These are phyloP conservation scores for Oreochromis spilurus DNA, from an alignment of 2,113 vertebrate species.

Conservation along the genomic window DNA sequence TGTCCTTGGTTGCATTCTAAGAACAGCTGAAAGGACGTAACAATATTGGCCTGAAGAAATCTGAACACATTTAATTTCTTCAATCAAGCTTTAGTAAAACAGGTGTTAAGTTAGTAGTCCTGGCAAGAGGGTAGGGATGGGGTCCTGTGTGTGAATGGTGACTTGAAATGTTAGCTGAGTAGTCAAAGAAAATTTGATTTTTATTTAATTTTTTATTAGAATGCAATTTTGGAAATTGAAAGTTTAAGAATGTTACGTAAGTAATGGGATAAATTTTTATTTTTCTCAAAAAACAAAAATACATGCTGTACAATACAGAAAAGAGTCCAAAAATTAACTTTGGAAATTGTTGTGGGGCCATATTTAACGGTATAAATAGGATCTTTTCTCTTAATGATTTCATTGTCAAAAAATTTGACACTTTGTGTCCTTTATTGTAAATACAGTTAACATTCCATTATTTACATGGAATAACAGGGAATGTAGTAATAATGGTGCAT, in stretches of 20 bases:
- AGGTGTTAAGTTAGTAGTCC: not conserved
- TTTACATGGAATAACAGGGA: no score
- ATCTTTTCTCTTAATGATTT: not conserved
- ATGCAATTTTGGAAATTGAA: not conserved
- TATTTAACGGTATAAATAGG: not conserved
- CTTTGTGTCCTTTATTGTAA: not conserved
- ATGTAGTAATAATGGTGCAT: no score
- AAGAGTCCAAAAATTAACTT: not conserved
- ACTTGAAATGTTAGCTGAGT: not conserved
- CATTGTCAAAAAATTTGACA: not conserved
- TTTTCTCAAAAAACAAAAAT: not conserved
- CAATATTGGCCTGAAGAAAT: not conserved
- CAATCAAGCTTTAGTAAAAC: not conserved
- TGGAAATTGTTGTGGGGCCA: not conserved
- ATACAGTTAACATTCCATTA: not conserved
- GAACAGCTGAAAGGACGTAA: not conserved
- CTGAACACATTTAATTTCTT: not conserved
- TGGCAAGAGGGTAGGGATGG: rapidly evolving
- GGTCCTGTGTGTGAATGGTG: no score
- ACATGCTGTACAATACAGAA: not conserved
- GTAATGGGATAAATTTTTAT: rapidly evolving
- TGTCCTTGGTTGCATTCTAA: not conserved
- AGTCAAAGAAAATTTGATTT: not conserved
- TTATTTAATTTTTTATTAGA: not conserved
- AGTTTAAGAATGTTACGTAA: not conserved